Conservation (phyloP, 2,797 vertebrate species). For the Crypturellus tataupa region DNA sequence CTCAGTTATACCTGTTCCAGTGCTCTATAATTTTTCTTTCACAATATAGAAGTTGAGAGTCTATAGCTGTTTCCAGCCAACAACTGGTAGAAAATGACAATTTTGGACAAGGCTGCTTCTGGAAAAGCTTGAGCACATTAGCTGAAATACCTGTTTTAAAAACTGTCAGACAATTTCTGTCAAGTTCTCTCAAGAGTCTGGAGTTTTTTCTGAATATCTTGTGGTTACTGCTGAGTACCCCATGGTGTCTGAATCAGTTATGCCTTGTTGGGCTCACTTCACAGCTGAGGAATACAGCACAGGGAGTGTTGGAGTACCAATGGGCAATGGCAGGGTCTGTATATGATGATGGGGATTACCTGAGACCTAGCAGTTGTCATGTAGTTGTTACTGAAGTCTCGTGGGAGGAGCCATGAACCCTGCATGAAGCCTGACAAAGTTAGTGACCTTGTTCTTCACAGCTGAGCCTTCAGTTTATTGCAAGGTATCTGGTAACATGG, state of each 20-base stretch:
- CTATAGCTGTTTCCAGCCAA: neutral
- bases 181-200: neutral
- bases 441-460: neutral
- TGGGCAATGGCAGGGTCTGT: neutral
- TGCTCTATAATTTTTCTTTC: neutral
- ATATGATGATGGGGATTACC: neutral
- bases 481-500: neutral
- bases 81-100: neutral
- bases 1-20: neutral
- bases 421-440: neutral
- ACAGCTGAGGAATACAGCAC: neutral
- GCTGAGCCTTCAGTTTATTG: neutral
- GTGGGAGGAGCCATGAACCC: rapidly evolving
- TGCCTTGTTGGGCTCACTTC: neutral
- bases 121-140: neutral
- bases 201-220: neutral
- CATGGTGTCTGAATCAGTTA: neutral
- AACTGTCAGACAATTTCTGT: neutral
- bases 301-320: neutral
- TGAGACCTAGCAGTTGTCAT: rapidly evolving
- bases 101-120: neutral
- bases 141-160: neutral
- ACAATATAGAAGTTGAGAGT: neutral
- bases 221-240: neutral
- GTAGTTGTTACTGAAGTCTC: rapidly evolving